Evolutionary conservation across 2,888 invertebrate genomes (phyloP).

Genomic region (Drosophila ochracea): DNA sequence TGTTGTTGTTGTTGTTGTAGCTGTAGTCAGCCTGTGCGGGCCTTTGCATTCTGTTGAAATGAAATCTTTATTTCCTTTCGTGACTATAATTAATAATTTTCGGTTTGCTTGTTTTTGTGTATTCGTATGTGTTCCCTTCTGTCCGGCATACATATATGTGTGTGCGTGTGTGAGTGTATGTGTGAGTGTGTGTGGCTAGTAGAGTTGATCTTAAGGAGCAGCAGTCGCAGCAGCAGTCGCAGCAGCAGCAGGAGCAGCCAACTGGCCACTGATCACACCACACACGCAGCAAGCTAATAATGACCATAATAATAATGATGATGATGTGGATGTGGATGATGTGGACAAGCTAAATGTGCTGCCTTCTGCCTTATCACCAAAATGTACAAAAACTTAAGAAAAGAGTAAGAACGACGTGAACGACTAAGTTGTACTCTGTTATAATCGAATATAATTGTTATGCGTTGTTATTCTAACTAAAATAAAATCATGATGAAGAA

Average conservation of each 20-base stretch:
- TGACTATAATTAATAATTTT: slow-evolving; percentile 84
- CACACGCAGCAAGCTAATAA: slow-evolving; percentile 68
- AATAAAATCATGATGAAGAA: not conserved
- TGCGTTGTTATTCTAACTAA: not conserved
- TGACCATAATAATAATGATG: slow-evolving; percentile 46
- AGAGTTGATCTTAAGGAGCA: slow-evolving; percentile 48
- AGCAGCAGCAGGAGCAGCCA: slow-evolving; percentile 30
- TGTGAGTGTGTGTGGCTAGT: slow-evolving; percentile 45
- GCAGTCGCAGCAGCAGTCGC: slow-evolving; percentile 19
- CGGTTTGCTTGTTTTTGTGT: slow-evolving; percentile 56
- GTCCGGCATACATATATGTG: slow-evolving; percentile 19
- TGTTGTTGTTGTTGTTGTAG: slow-evolving; percentile 16
- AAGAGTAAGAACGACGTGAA: not conserved
- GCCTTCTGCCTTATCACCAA: slow-evolving; percentile 46
- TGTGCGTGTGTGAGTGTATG: slow-evolving; percentile 10
- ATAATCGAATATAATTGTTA: not conserved
- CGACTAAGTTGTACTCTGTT: not conserved
- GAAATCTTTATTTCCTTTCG: slow-evolving; percentile 83
- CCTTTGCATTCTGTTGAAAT: slow-evolving; percentile 81
- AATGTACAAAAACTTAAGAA: slow-evolving; percentile 16
- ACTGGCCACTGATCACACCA: slow-evolving; percentile 73
- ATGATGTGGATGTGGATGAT: slow-evolving; percentile 32
- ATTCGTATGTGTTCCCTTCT: slow-evolving; percentile 28
- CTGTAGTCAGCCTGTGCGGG: slow-evolving; percentile 54
- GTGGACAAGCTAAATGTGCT: slow-evolving; percentile 27